A percentile compares a stretch with the other conserved stretches of the same genome.
phyloP scores from a whole-genome alignment of 2,888 invertebrate species.

The Erebia aethiops region DNA sequence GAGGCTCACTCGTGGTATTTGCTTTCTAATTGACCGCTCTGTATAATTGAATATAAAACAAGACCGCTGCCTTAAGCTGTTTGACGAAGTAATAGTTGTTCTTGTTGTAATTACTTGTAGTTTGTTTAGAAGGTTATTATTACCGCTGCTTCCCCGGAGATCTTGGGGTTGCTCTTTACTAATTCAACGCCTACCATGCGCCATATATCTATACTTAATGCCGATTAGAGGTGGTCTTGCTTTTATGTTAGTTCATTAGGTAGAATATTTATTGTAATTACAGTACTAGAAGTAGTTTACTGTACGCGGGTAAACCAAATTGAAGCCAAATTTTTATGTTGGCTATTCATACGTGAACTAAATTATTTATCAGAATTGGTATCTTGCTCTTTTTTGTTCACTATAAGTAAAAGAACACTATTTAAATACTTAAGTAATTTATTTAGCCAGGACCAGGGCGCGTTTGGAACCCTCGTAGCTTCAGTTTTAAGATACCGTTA shows the following conservation, averaged over 20 bases:
- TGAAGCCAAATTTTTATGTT: neutral
- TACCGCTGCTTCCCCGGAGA: slow-evolving; percentile 66
- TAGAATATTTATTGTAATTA: slow-evolving; percentile 16
- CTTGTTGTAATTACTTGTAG: slow-evolving; percentile 76
- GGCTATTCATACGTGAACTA: neutral
- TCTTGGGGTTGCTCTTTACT: slow-evolving; percentile 66
- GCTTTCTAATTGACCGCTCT: slow-evolving; percentile 56
- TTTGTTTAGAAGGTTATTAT: slow-evolving; percentile 76
- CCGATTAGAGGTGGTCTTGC: slow-evolving; percentile 20
- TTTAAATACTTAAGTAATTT: too few species aligned
- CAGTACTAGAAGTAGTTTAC: neutral
- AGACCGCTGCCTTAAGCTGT: slow-evolving; percentile 65
- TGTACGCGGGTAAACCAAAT: slow-evolving; percentile 7
- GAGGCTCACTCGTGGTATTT: slow-evolving; percentile 35
- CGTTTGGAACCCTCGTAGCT: too few species aligned
- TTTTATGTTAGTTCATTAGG: slow-evolving; percentile 20
- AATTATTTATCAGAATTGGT: neutral
- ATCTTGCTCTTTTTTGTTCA: neutral
- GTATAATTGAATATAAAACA: slow-evolving; percentile 62
- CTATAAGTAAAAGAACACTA: too few species aligned
- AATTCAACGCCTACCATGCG: slow-evolving; percentile 67
- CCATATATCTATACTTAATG: slow-evolving; percentile 19
- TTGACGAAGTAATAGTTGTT: slow-evolving; percentile 72
- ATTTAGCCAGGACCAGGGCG: too few species aligned
- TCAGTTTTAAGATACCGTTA: too few species aligned